Base-by-base conservation (phyloP, 92 coral and sea anemone genomes). In the Phenganax subtilis region DNA sequence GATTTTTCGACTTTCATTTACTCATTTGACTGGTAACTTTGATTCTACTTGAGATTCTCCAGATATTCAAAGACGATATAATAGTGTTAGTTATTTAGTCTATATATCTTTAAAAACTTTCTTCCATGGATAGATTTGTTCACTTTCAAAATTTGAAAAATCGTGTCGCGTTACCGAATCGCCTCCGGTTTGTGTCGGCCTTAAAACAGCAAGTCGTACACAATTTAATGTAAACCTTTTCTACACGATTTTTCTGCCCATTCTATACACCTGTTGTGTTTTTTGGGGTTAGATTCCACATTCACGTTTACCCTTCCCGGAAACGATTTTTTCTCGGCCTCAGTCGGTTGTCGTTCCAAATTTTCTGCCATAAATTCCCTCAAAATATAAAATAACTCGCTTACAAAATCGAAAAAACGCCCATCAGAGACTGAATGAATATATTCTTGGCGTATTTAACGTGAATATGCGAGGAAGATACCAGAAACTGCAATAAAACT, bases 171-270 rank as follows among this genome's bases (percentile, higher is more conserved):
- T 37, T 37, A 5, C 47, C 47, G 47, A 37, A 37, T 37, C 47
- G 47, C 47, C 3, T 37, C 47, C 47, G 2, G 47, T 37, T 2
- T 37, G 47, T 5, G 3, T 37, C 2, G 47, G 47, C 47, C 5
- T 37, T 37, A 7, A 14, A 1, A 59, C 7, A 12, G 15, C 0
- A 77, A 12, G 52, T 54, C n/a, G 8, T 30, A 12, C 12, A 3
- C 55, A 17, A 54, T 27, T n/a, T 56, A 54, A 64, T 12, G 67
- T 89, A 85, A 81, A 90, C 94, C 87, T 76, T 77, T 67, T 27
- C 86, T 81, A 55, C 94, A 90, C 25, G 91, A 87, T 52, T 88
- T 88, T 8, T 66, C 81, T 57, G 89, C 91, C 82, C 90, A 88
- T 69, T 84, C 87, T 55, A 73, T 72, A 52, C 94, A 90, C 83